Percentiles rank a stretch among this genome's conserved stretches.
Evolutionary conservation across 2,113 vertebrate genomes (phyloP).

Genomic region (Hypomesus transpacificus): DNA sequence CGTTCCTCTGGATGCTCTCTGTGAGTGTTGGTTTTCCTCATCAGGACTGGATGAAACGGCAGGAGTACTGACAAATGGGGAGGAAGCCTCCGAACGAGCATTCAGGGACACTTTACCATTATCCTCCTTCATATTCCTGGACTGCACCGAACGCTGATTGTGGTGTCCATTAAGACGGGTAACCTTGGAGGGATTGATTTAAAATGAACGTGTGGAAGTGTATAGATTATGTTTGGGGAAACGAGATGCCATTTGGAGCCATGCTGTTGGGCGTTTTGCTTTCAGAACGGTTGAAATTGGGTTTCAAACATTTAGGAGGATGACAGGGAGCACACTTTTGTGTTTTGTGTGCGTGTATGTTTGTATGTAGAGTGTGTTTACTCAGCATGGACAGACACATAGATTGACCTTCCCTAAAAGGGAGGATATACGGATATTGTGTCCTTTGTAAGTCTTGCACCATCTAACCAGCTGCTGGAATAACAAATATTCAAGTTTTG

Average conservation of each 20-base stretch:
- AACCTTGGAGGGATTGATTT: constrained; percentile 15
- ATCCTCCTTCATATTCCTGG: constrained; percentile 69
- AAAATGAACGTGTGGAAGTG: no score
- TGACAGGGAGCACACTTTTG: no score
- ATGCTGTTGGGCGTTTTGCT: no score
- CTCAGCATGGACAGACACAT: no score
- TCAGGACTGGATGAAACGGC: constrained; percentile 68
- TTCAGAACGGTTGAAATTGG: no score
- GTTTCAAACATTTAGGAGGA: no score
- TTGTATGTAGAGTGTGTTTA: no score
- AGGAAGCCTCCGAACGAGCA: constrained; percentile 70
- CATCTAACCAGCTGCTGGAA: background rate
- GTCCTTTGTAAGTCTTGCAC: background rate
- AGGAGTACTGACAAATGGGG: constrained; percentile 69
- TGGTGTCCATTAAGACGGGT: constrained; percentile 46
- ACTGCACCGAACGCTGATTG: constrained; percentile 59
- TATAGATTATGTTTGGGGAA: constrained; percentile 44
- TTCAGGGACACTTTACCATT: constrained; percentile 71
- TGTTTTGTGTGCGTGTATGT: no score
- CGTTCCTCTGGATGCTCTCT: constrained; percentile 65
- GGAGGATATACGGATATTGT: background rate
- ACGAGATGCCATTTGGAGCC: constrained; percentile 10
- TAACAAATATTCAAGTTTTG: no score
- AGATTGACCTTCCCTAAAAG: no score
- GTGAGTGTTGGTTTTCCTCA: constrained; percentile 72